These are phyloP conservation scores for Pyrrhosoma nymphula DNA, from an alignment of 2,888 invertebrate genomes.

Conservation along the genomic window DNA sequence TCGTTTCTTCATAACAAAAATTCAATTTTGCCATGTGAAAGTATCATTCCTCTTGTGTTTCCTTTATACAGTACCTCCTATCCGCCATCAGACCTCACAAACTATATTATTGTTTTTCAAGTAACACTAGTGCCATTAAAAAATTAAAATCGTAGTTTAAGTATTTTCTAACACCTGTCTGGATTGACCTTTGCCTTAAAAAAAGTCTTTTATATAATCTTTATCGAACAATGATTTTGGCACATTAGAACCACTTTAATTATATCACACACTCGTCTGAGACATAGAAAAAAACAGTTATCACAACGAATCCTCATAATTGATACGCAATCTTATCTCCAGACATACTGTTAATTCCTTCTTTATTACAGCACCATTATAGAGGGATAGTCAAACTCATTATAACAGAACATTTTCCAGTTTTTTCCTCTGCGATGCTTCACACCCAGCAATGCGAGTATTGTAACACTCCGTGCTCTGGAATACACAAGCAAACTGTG, in stretches of 20 bases:
- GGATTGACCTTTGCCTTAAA: slow-evolving; percentile 1
- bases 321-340: slow-evolving; percentile 5
- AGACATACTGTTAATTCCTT: not conserved
- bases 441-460: not conserved
- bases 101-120: not conserved
- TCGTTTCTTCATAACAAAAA: not conserved
- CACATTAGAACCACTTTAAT: slow-evolving; percentile 58
- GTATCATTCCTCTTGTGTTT: not conserved
- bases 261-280: slow-evolving; percentile 53
- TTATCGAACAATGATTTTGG: slow-evolving; percentile 42
- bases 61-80: not conserved
- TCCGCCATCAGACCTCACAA: not conserved
- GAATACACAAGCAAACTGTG: not conserved
- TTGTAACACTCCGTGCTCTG: not conserved
- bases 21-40: not conserved
- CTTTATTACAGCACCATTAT: slow-evolving; percentile 57
- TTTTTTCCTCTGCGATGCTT: not conserved
- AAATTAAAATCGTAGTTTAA: slow-evolving; percentile 2
- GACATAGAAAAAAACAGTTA: slow-evolving; percentile 63
- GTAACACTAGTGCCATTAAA: slow-evolving; percentile 32
- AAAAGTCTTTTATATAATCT: not conserved
- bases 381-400: slow-evolving; percentile 34
- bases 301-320: slow-evolving; percentile 57
- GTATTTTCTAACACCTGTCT: not conserved
- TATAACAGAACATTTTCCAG: slow-evolving; percentile 17